Evolutionary conservation across 2,113 vertebrate genomes (phyloP), one percentile per base, ranked within the genome.

Genomic region (Microtus richardsoni): DNA sequence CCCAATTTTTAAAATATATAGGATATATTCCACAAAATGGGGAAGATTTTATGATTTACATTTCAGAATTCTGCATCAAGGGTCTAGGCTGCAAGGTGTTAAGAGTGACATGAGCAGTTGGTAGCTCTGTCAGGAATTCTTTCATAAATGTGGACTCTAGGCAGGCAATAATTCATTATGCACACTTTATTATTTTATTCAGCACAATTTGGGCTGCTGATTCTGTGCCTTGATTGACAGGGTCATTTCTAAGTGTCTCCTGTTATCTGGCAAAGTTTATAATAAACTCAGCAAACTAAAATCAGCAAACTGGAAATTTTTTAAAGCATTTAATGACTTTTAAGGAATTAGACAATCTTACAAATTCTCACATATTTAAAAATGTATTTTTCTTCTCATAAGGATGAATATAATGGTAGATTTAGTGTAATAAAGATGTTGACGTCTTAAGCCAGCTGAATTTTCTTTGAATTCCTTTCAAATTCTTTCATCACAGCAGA

Each of bases 401-500:
- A 91, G 28, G 52, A 36, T 79, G 28, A 80, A 60, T 83, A 79
- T 73, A 93, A 93, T 89, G 60, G 26, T 52, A 71, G 52, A 19
- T 71, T 70, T 19, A n/a, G 33, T 36, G 36, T 14, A 92, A 85
- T 87, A 77, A 88, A 88, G 44, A 14, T 52, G 13, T 52, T 82
- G 83, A 77, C 28, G 60, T 36, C 88, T 95, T 17, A 22, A 39
- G 3, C 7, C 2, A 41, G 19, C 19, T 93, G 21, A 22, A 14
- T 83, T 91, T 88, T 89, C 52, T 54, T 64, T 49, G 36, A 91
- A 19, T 49, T 89, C 90, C 68, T 96, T 94, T 92, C 88, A 73
- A 5, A 62, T 54, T 88, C 21, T 95, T 54, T 95, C 22, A 44
- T 70, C 33, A 58, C 47, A 70, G 14, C 44, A 64, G 22, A 66